phyloP scores from a whole-genome alignment of 2,797 vertebrate species.

The Apodemus agrarius region DNA sequence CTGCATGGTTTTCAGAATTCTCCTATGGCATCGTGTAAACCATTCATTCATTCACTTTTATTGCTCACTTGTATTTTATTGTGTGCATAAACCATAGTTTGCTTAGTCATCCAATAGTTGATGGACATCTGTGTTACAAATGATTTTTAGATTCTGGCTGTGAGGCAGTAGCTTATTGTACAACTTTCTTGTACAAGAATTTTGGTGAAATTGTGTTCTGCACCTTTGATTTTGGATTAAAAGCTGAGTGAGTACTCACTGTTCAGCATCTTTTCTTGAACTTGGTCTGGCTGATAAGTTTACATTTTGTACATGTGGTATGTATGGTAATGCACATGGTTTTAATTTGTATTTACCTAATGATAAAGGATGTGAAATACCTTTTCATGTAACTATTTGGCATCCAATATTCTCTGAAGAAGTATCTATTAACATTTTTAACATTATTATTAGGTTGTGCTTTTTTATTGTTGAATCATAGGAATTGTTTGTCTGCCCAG shows the following conservation, averaged over 20 bases:
- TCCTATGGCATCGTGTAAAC: background rate
- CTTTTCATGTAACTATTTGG: background rate
- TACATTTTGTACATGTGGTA: background rate
- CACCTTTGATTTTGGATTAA: background rate
- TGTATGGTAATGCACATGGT: background rate
- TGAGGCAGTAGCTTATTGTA: background rate
- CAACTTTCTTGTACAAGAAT: conserved; percentile 3
- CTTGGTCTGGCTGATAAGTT: background rate
- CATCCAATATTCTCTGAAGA: background rate
- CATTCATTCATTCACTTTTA: background rate
- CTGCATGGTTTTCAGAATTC: background rate
- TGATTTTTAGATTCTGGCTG: background rate
- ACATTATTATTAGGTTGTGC: background rate
- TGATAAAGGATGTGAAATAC: background rate
- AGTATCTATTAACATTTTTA: background rate
- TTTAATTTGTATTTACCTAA: conserved; percentile 39
- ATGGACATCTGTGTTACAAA: background rate
- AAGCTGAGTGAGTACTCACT: background rate
- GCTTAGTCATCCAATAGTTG: background rate
- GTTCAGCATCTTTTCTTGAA: background rate
- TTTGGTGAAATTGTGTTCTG: background rate
- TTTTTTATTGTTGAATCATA: background rate
- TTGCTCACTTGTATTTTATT: background rate
- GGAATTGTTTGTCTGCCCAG: conserved; percentile 5
- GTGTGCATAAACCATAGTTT: background rate